A percentile compares a stretch with the other conserved stretches of the same genome.
These are phyloP conservation scores for Ptilonorhynchus violaceus DNA, from an alignment of 2,113 vertebrate genomes.

Conservation along the genomic window DNA sequence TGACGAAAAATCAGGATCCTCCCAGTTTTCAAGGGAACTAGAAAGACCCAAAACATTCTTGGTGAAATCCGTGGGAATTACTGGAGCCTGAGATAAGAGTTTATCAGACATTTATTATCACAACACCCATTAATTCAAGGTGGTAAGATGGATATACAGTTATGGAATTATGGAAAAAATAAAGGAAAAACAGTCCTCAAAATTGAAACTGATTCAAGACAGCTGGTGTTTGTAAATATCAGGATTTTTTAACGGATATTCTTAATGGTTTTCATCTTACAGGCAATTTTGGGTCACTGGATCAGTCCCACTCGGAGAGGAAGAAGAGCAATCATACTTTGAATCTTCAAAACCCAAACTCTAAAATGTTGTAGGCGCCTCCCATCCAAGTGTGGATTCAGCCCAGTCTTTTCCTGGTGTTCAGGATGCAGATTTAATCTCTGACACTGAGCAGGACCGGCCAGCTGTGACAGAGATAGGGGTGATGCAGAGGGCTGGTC, in stretches of 20 bases:
- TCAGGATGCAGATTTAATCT: not conserved
- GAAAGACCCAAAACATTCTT: not conserved
- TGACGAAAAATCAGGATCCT: not conserved
- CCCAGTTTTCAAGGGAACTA: not conserved
- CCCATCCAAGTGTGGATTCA: not conserved
- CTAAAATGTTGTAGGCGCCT: not conserved
- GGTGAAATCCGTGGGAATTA: not conserved
- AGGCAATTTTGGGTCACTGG: not conserved
- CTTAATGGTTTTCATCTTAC: not conserved
- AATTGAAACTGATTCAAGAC: not conserved
- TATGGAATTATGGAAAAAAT: not conserved
- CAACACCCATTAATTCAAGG: not conserved
- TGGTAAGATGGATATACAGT: not conserved
- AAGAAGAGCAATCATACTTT: not conserved
- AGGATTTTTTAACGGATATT: not conserved
- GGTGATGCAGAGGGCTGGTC: not conserved
- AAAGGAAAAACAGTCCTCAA: not conserved
- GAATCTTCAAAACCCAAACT: not conserved
- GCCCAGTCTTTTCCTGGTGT: no score
- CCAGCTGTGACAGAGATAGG: not conserved
- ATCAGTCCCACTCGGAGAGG: not conserved
- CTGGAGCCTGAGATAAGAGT: not conserved
- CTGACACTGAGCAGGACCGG: not conserved
- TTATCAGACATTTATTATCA: not conserved
- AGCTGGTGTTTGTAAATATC: not conserved